These are phyloP conservation scores for Junco hyemalis DNA, from an alignment of 2,113 vertebrate genomes.

Conservation along the genomic window DNA sequence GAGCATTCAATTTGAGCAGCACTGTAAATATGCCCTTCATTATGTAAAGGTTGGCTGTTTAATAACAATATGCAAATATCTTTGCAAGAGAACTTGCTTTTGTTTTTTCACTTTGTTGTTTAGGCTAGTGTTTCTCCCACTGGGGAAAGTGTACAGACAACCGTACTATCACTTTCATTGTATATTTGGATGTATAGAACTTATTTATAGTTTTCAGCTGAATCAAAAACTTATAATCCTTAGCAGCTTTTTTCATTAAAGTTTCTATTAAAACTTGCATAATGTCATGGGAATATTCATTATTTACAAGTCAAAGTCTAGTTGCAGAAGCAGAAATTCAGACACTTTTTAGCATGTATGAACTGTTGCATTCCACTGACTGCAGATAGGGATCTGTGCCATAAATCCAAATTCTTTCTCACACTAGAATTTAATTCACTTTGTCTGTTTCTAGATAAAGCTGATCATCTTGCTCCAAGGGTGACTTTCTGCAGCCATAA, in stretches of 20 bases:
- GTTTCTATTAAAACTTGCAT: neutral
- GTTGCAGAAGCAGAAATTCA: neutral
- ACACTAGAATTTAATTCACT: neutral
- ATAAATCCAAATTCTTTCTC: neutral
- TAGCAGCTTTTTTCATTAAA: slow-evolving; percentile 34
- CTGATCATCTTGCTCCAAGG: neutral
- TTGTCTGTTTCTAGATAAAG: neutral
- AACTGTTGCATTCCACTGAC: neutral
- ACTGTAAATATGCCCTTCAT: slow-evolving; percentile 67
- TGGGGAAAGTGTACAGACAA: neutral
- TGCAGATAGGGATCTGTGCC: neutral
- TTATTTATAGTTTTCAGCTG: neutral
- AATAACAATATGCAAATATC: slow-evolving; percentile 61
- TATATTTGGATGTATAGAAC: neutral
- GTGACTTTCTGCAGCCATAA: neutral
- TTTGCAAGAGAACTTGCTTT: slow-evolving; percentile 50
- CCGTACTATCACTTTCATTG: neutral
- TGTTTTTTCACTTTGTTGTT: slow-evolving; percentile 12
- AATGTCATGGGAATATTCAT: neutral
- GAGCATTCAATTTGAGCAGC: slow-evolving; percentile 57
- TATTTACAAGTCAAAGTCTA: neutral
- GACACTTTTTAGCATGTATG: neutral
- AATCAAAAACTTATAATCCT: neutral
- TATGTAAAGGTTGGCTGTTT: slow-evolving; percentile 60
- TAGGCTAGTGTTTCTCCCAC: neutral